Percentiles rank a stretch among this genome's conserved stretches.
Evolutionary conservation across 2,888 invertebrate species (phyloP).

Genomic region (Oasisia sp.): DNA sequence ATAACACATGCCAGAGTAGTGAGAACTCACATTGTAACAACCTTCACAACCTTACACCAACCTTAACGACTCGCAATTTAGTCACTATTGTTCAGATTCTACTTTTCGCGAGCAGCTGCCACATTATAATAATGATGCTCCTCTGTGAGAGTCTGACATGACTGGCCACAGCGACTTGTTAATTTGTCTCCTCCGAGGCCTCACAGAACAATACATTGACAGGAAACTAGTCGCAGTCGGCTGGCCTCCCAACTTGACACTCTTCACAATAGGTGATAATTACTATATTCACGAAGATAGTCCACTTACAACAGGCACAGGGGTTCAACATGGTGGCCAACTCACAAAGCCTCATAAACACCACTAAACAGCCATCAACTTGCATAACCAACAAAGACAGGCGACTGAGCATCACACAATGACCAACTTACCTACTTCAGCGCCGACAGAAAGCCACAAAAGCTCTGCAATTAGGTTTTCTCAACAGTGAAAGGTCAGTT

Average conservation of each 20-base stretch:
- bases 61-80: neutral
- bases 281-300: neutral
- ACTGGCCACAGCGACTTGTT: neutral
- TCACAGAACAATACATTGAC: neutral
- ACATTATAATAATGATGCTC: conserved; percentile 10
- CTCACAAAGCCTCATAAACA: conserved; percentile 3
- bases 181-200: neutral
- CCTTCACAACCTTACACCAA: neutral
- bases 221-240: neutral
- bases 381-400: neutral
- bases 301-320: neutral
- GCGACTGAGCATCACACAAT: neutral
- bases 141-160: neutral
- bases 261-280: neutral
- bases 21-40: neutral
- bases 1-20: neutral
- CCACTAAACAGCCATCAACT: conserved; percentile 3
- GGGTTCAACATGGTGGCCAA: conserved; percentile 5
- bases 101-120: neutral
- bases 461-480: neutral
- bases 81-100: neutral
- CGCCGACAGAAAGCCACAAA: neutral
- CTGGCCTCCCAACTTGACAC: neutral
- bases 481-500: neutral
- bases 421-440: neutral